phyloP scores from a whole-genome alignment of 2,888 invertebrate species.

The Scaptodrosophila latifasciaeformis region DNA sequence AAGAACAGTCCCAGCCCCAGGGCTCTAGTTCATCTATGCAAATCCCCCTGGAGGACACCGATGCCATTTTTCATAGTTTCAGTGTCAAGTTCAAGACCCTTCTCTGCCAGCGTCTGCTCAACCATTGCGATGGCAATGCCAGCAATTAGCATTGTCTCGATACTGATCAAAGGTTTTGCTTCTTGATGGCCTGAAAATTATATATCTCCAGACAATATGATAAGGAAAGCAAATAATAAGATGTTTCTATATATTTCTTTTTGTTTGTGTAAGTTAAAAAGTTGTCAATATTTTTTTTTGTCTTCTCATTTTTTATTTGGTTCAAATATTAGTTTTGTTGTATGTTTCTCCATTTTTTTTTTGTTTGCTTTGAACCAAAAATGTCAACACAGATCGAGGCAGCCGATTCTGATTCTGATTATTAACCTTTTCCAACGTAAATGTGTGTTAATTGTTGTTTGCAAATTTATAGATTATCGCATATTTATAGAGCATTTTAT shows the following conservation, averaged over 20 bases:
- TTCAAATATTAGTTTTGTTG: slow-evolving; percentile 16
- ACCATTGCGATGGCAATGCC: slow-evolving; percentile 59
- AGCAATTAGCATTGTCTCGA: slow-evolving; percentile 56
- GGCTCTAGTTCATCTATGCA: background rate
- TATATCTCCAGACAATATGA: slow-evolving; percentile 15
- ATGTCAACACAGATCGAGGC: slow-evolving; percentile 21
- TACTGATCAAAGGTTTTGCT: background rate
- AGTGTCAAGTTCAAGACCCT: slow-evolving; percentile 74
- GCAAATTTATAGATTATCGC: slow-evolving; percentile 39
- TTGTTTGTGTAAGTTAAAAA: too few species aligned
- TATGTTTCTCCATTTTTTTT: slow-evolving; percentile 16
- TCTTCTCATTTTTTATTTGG: slow-evolving; percentile 1
- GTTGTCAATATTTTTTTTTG: slow-evolving; percentile 8
- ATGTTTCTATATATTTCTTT: too few species aligned
- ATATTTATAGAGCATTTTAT: slow-evolving; percentile 55
- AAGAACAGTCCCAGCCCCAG: slow-evolving; percentile 15
- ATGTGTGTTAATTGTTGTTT: slow-evolving; percentile 65
- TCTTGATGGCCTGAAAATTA: slow-evolving; percentile 33
- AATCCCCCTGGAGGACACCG: slow-evolving; percentile 68
- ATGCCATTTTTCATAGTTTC: slow-evolving; percentile 73
- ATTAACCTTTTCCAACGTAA: too few species aligned
- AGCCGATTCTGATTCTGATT: too few species aligned
- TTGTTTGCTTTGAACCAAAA: slow-evolving; percentile 35
- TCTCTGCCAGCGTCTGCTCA: slow-evolving; percentile 73
- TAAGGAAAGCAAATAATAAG: too few species aligned